Percentiles rank a stretch among this genome's conserved stretches.
phyloP scores from a whole-genome alignment of 1,140 invertebrate genomes.

The Rhopalosiphum padi region DNA sequence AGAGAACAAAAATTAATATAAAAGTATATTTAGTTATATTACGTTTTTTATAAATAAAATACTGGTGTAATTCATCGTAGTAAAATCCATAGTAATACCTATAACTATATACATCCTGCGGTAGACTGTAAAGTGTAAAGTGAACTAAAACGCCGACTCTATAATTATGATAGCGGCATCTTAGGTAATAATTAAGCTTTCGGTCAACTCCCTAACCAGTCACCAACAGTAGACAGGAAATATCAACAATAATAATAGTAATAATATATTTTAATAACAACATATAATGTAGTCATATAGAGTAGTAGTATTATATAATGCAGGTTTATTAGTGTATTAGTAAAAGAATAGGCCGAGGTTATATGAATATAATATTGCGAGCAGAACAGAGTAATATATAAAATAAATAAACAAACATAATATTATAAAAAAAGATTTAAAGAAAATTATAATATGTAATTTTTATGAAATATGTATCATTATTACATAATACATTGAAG shows the following conservation, averaged over 20 bases:
- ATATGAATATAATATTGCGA: no score
- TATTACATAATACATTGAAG: neutral
- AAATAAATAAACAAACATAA: neutral
- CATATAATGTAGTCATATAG: neutral
- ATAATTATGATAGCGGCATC: slow-evolving; percentile 48
- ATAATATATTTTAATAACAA: neutral
- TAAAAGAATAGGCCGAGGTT: neutral
- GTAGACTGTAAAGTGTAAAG: neutral
- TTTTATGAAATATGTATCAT: neutral
- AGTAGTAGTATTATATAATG: neutral
- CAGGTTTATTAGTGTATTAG: neutral
- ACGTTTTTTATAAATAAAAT: neutral
- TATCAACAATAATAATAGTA: slow-evolving; percentile 28
- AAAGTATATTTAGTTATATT: neutral
- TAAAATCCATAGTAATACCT: neutral
- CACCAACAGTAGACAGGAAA: neutral
- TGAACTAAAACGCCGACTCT: slow-evolving; percentile 10
- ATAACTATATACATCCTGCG: no score
- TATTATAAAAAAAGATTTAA: neutral
- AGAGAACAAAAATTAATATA: neutral
- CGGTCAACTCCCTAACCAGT: slow-evolving; percentile 16
- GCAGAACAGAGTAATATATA: neutral
- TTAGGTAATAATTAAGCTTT: slow-evolving; percentile 44
- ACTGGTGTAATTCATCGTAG: neutral
- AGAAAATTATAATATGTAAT: neutral